Percentiles rank a stretch among this genome's conserved stretches.
phyloP scores from a whole-genome alignment of 2,797 vertebrate species.

The Vespertilio murinus region DNA sequence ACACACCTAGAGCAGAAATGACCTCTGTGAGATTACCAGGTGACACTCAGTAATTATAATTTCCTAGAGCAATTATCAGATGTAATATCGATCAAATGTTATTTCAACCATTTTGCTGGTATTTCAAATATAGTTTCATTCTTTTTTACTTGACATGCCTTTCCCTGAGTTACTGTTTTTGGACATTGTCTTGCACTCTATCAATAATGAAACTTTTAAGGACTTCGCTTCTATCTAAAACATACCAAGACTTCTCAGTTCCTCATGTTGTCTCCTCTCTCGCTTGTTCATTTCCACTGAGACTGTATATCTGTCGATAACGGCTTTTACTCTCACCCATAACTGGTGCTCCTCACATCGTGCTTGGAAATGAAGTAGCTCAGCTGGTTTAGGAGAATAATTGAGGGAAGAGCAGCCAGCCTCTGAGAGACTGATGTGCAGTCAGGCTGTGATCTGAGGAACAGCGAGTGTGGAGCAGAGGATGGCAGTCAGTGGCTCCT shows the following conservation, averaged over 20 bases:
- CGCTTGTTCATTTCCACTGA: neutral
- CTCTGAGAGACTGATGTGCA: neutral
- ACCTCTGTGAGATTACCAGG: neutral
- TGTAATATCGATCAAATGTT: neutral
- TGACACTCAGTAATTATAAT: neutral
- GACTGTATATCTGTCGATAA: neutral
- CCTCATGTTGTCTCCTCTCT: neutral
- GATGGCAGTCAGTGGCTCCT: neutral
- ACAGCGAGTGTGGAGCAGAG: accelerated
- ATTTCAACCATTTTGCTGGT: neutral
- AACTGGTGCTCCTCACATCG: neutral
- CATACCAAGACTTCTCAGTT: neutral
- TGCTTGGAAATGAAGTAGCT: neutral
- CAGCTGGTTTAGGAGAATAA: neutral
- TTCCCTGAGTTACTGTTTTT: neutral
- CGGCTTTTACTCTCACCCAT: neutral
- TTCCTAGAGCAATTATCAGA: neutral
- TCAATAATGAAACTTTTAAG: neutral
- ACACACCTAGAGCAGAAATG: neutral
- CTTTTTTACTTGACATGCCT: neutral
- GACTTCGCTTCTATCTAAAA: neutral
- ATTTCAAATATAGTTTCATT: neutral
- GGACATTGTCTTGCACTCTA: neutral
- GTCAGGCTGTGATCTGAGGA: neutral
- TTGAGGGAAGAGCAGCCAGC: neutral